A percentile compares a stretch with the other conserved stretches of the same genome.
phyloP scores from a whole-genome alignment of 2,888 invertebrate genomes.

The Mythimna pallens region DNA sequence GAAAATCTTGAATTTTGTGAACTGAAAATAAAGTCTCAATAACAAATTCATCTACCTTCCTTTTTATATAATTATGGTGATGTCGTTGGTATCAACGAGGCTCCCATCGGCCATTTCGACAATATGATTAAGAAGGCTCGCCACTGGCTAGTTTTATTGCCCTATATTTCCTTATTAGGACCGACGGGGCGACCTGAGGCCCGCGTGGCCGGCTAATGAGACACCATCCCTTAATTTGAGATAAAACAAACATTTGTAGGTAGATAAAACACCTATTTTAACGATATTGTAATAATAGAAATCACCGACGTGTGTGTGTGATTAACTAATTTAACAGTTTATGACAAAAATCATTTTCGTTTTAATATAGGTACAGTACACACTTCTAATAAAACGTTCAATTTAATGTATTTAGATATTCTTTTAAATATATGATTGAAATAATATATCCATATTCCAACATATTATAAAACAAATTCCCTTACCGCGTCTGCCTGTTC shows the following conservation, averaged over 20 bases:
- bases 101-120: conserved; percentile 80
- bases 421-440: too few relatives aligned
- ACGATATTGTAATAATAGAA: too few relatives aligned
- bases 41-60: conserved; percentile 7
- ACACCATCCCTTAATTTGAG: conserved; percentile 46
- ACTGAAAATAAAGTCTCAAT: neutral
- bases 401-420: too few relatives aligned
- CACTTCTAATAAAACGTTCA: too few relatives aligned
- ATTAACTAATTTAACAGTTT: too few relatives aligned
- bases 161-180: conserved; percentile 89
- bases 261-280: neutral
- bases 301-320: too few relatives aligned
- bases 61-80: conserved; percentile 62
- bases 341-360: too few relatives aligned
- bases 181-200: conserved; percentile 68
- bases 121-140: conserved; percentile 86
- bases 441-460: too few relatives aligned
- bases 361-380: too few relatives aligned
- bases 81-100: conserved; percentile 57
- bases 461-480: too few relatives aligned
- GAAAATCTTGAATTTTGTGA: neutral
- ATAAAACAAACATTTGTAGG: conserved; percentile 19
- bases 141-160: conserved; percentile 84
- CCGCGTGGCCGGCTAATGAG: conserved; percentile 58
- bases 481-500: neutral